Percentiles rank a stretch among this genome's conserved stretches.
Evolutionary conservation across 2,797 vertebrate genomes (phyloP).

Genomic region (Mergus octosetaceus): DNA sequence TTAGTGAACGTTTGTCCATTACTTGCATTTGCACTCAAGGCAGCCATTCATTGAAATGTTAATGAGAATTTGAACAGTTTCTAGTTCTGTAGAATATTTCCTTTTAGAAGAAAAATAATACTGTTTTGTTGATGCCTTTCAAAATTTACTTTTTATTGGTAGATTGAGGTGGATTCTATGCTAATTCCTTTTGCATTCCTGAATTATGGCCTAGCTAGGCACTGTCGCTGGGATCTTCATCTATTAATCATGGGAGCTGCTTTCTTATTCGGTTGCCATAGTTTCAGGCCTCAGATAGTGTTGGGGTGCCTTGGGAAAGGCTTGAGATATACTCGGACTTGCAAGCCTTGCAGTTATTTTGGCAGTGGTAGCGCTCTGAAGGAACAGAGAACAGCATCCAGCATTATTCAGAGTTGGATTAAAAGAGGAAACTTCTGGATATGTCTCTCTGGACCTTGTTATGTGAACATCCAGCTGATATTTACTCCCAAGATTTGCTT

Average conservation of each 20-base stretch:
- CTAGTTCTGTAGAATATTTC: neutral
- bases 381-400: constrained; percentile 66
- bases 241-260: constrained; percentile 99
- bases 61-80: constrained; percentile 50
- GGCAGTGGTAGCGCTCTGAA: constrained; percentile 73
- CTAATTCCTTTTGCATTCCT: constrained; percentile 77
- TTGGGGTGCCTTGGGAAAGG: constrained; percentile 92
- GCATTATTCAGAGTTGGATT: constrained; percentile 72
- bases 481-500: constrained; percentile 68
- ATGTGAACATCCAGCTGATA: constrained; percentile 75
- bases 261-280: constrained; percentile 99
- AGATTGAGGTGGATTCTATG: constrained; percentile 68
- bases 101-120: neutral
- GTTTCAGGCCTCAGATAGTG: constrained; percentile 96
- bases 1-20: constrained; percentile 31
- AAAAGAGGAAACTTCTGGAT: constrained; percentile 75
- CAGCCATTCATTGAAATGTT: constrained; percentile 40
- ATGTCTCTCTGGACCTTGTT: constrained; percentile 81
- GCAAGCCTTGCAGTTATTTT: constrained; percentile 80
- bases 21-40: constrained; percentile 34
- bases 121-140: constrained; percentile 38
- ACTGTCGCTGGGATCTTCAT: constrained; percentile 92
- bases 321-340: constrained; percentile 80
- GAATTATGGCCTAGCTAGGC: constrained; percentile 84
- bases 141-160: constrained; percentile 65